phyloP scores from a whole-genome alignment of 2,797 vertebrate species.

The Siniperca obscura region DNA sequence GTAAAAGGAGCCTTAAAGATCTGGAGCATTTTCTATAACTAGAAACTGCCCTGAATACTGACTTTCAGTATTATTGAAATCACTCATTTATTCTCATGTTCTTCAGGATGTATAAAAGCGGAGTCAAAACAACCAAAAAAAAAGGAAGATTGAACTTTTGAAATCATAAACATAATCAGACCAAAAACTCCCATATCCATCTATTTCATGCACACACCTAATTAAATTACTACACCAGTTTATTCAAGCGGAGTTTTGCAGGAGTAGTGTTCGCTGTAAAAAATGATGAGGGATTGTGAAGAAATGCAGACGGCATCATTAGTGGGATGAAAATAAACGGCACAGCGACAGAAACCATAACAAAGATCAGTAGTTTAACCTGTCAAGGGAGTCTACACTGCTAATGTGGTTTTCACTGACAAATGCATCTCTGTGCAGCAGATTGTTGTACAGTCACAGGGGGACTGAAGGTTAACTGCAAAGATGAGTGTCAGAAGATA shows the following conservation, averaged over 20 bases:
- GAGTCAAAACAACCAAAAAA: neutral
- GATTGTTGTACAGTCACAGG: neutral
- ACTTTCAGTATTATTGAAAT: neutral
- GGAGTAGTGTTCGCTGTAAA: neutral
- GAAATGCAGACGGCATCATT: conserved; percentile 26
- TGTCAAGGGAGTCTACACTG: neutral
- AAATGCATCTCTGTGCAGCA: conserved; percentile 2
- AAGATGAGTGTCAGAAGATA: neutral
- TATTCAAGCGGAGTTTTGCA: neutral
- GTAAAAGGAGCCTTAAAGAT: neutral
- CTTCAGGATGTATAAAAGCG: neutral
- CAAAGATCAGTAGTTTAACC: conserved; percentile 7
- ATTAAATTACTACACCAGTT: neutral
- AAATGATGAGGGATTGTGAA: conserved; percentile 23
- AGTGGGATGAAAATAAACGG: conserved; percentile 26
- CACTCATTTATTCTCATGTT: neutral
- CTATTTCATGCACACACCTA: neutral
- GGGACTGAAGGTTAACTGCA: conserved; percentile 6
- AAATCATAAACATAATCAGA: conserved; percentile 6
- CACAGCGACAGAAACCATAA: conserved; percentile 9
- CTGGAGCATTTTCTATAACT: conserved; percentile 10
- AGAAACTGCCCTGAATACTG: neutral
- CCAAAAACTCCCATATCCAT: neutral
- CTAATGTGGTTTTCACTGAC: conserved; percentile 9
- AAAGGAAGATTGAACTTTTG: neutral